Conservation (phyloP, 53 echinoderm and acorn worm genomes). For the Paracentrotus lividus region DNA sequence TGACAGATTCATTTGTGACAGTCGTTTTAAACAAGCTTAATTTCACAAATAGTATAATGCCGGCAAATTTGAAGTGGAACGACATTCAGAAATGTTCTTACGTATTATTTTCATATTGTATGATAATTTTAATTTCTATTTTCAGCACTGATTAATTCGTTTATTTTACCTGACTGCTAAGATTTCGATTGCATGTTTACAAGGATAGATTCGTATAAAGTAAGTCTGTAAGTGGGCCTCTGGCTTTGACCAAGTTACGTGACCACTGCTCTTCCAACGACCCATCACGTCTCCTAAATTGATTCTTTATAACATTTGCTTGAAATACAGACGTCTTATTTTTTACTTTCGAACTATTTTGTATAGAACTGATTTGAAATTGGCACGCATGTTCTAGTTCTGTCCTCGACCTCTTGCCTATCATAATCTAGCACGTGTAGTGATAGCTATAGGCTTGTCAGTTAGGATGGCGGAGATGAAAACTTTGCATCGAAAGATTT, state of each 20-base stretch:
- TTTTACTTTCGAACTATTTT: not conserved
- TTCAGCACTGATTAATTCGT: too few relatives aligned
- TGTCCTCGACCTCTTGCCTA: slow-evolving; percentile 40
- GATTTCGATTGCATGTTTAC: too few relatives aligned
- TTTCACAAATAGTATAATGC: not conserved
- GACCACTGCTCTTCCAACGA: too few relatives aligned
- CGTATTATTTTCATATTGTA: not conserved
- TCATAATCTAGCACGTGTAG: slow-evolving; percentile 29
- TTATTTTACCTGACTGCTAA: too few relatives aligned
- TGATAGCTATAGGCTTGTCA: not conserved
- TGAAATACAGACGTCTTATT: not conserved
- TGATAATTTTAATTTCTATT: too few relatives aligned
- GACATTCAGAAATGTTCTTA: not conserved
- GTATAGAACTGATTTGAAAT: not conserved
- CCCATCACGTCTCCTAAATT: too few relatives aligned
- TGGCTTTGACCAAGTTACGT: too few relatives aligned
- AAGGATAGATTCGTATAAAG: too few relatives aligned
- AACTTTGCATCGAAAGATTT: slow-evolving; percentile 36
- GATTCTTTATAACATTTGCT: too few relatives aligned
- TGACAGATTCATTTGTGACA: not conserved
- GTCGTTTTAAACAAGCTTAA: not conserved
- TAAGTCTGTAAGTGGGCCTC: too few relatives aligned
- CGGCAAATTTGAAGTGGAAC: not conserved
- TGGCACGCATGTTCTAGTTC: not conserved
- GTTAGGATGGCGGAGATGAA: slow-evolving; percentile 13